These are phyloP conservation scores for Xestia rhomboidea DNA, from an alignment of 2,888 invertebrate species.

Conservation along the genomic window DNA sequence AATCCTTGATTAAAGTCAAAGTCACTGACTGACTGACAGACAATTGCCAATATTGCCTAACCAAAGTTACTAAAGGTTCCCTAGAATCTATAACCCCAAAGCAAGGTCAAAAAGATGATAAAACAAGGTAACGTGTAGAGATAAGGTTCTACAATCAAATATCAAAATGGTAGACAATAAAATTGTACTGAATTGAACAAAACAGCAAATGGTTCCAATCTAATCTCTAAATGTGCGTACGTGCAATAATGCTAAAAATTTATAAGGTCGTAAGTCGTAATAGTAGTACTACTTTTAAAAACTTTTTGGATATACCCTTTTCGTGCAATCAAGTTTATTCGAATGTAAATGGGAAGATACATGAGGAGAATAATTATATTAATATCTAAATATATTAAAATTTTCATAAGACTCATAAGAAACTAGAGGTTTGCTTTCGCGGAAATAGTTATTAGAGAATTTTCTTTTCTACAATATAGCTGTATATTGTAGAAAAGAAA, in stretches of 20 bases:
- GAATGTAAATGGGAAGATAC: not conserved
- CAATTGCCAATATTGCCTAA: not conserved
- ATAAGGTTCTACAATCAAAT: not conserved
- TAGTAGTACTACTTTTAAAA: not conserved
- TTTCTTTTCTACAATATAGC: no score
- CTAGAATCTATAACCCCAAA: not conserved
- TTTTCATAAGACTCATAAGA: no score
- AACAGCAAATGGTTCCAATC: not conserved
- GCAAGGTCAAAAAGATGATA: not conserved
- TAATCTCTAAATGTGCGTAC: not conserved
- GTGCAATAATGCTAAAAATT: not conserved
- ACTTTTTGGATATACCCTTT: not conserved
- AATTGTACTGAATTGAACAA: not conserved
- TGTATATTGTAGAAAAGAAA: not conserved
- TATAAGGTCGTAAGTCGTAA: not conserved
- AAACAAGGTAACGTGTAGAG: not conserved
- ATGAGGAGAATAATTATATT: conserved; percentile 3
- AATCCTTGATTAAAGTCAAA: not conserved
- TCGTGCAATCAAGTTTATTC: not conserved
- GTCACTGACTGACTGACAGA: not conserved
- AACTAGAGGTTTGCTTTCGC: no score
- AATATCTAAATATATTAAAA: no score
- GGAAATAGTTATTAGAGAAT: no score
- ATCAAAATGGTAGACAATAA: not conserved
- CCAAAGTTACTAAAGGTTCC: not conserved